These are phyloP conservation scores for Sarcophaga bullata DNA, from an alignment of 1,140 invertebrate genomes.

Conservation along the genomic window DNA sequence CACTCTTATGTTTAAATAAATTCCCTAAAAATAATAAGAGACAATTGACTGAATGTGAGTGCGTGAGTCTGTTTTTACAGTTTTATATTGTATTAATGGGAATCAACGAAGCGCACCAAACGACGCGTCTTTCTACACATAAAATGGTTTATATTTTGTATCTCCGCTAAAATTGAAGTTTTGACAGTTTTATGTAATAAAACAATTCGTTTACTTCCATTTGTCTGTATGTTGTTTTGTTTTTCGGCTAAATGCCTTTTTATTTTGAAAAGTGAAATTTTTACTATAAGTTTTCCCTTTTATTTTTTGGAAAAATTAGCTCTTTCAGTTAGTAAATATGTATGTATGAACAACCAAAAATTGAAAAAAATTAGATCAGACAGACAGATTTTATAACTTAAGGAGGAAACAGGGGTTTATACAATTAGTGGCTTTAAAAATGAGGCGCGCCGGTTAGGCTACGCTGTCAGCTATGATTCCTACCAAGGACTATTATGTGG, in stretches of 20 bases:
- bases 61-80: not conserved
- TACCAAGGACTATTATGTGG: too few relatives aligned
- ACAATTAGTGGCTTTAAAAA: too few relatives aligned
- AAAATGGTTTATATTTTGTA: not conserved
- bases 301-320: conserved; percentile 14
- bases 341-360: too few relatives aligned
- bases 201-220: conserved; percentile 21
- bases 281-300: not conserved
- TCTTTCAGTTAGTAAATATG: not conserved
- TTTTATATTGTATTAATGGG: not conserved
- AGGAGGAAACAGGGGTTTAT: too few relatives aligned
- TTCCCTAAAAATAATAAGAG: too few relatives aligned
- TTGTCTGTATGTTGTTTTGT: not conserved
- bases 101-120: conserved; percentile 23
- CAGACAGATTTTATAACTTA: too few relatives aligned
- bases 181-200: conserved; percentile 31
- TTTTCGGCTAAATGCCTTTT: not conserved
- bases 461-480: too few relatives aligned
- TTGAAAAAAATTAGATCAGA: too few relatives aligned
- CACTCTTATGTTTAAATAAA: too few relatives aligned
- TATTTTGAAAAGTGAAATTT: conserved; percentile 2
- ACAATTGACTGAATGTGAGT: too few relatives aligned
- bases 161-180: not conserved
- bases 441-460: too few relatives aligned
- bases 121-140: conserved; percentile 29